Evolutionary conservation across 2,888 invertebrate species (phyloP), one percentile per base, ranked within the genome.

Genomic region (Bombylius discolor): DNA sequence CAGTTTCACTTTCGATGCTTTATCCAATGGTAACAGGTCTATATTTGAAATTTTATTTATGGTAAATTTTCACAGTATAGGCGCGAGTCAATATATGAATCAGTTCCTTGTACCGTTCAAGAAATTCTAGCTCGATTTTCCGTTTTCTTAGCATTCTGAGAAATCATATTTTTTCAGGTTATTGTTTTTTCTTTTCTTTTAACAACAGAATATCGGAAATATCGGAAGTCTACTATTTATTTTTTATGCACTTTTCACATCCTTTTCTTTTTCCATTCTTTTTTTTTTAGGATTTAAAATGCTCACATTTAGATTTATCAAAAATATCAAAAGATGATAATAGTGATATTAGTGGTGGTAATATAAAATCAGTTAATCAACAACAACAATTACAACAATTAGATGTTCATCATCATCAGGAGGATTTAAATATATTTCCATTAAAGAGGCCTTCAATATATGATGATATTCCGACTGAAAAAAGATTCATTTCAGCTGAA

Each of bases 261-360:
- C 23, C 23, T 23, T 23, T 42, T 42, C 5, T 11, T 42, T 7
- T 42, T 31, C 11, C 32, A 14, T 54, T 14, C 11, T 47, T 36
- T 9, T 48, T 46, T 50, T 48, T 58, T 0, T 42, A 69, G 70
- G 70, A 69, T 59, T 65, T 70, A 13, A 69, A 69, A 55, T 69
- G 69, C 61, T 67, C 67, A 56, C 68, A 69, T 60, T 63, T 70
- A 62, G 66, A 68, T 59, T 62, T 67, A 59, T 65, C 68, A 9
- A 52, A 64, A 56, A 64, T 66, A 56, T 64, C 64, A 34, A 62
- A 66, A 39, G 54, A 54, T 34, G 34, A 49, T n/a, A 39, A 14
- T 51, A n/a, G 32, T 44, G n/a, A 31, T 7, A 33, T 14, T 8
- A 49, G 49, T 23, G 32, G 45, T 42, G 39, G 4, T 11, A 42